These are phyloP conservation scores for Globia sparganii DNA, from an alignment of 2,888 invertebrate species.

Conservation along the genomic window DNA sequence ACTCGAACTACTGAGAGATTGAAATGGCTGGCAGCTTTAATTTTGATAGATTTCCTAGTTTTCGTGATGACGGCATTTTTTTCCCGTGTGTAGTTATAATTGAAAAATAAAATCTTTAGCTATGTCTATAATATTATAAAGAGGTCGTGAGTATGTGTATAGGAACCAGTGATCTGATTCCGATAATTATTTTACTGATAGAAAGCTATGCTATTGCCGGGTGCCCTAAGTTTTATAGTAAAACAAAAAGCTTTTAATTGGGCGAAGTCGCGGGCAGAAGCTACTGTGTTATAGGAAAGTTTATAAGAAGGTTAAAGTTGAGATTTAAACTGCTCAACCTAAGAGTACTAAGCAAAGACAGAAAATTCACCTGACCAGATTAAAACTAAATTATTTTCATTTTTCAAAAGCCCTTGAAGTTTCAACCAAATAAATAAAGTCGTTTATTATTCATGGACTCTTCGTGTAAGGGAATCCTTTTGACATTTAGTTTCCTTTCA, in stretches of 20 bases:
- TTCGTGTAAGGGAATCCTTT: slow-evolving; percentile 19
- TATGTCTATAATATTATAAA: background rate
- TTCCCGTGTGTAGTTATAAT: background rate
- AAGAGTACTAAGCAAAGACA: background rate
- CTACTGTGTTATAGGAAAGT: background rate
- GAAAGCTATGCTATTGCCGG: background rate
- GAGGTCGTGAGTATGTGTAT: background rate
- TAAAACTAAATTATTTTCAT: background rate
- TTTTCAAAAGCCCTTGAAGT: background rate
- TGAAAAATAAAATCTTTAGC: background rate
- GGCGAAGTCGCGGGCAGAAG: background rate
- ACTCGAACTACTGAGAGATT: background rate
- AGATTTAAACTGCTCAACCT: background rate
- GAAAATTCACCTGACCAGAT: background rate
- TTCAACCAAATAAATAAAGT: background rate
- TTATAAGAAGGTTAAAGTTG: background rate
- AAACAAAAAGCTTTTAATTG: background rate
- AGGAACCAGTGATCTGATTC: background rate
- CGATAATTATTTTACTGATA: background rate
- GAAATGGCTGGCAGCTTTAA: background rate
- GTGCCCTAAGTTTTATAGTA: background rate
- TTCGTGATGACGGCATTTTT: fast-evolving
- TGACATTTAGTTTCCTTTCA: slow-evolving; percentile 41
- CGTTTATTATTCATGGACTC: slow-evolving; percentile 11
- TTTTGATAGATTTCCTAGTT: background rate